phyloP scores from a whole-genome alignment of 2,113 vertebrate species.

The Willisornis vidua region DNA sequence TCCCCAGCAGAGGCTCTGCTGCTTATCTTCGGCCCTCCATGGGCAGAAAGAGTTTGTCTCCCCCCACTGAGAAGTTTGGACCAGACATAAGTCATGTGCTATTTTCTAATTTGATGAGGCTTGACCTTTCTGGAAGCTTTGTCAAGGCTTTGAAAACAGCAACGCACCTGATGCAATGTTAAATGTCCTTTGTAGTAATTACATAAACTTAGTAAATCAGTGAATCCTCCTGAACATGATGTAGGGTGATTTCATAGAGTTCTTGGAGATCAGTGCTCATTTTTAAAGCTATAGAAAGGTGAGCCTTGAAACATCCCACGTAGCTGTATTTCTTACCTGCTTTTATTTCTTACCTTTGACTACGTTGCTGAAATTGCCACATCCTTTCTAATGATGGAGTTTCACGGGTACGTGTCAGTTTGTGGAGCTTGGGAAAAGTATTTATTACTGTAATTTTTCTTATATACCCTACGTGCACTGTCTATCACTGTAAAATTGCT shows the following conservation, averaged over 20 bases:
- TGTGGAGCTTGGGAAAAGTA: neutral
- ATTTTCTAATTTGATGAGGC: neutral
- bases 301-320: neutral
- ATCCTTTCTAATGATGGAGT: neutral
- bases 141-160: neutral
- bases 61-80: neutral
- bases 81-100: neutral
- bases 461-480: neutral
- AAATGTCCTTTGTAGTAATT: slow-evolving; percentile 15
- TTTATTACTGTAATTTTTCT: slow-evolving; percentile 11
- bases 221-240: neutral
- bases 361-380: neutral
- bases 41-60: neutral
- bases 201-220: neutral
- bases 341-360: neutral
- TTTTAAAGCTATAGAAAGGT: neutral
- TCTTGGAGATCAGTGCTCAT: neutral
- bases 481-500: neutral
- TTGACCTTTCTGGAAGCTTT: neutral
- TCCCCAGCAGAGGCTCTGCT: neutral
- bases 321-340: neutral
- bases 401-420: neutral
- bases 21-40: neutral
- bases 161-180: neutral
- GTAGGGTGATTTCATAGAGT: neutral